A percentile compares a stretch with the other conserved stretches of the same genome.
These are phyloP conservation scores for Rhodinocichla rosea DNA, from an alignment of 2,113 vertebrate genomes.

Conservation along the genomic window DNA sequence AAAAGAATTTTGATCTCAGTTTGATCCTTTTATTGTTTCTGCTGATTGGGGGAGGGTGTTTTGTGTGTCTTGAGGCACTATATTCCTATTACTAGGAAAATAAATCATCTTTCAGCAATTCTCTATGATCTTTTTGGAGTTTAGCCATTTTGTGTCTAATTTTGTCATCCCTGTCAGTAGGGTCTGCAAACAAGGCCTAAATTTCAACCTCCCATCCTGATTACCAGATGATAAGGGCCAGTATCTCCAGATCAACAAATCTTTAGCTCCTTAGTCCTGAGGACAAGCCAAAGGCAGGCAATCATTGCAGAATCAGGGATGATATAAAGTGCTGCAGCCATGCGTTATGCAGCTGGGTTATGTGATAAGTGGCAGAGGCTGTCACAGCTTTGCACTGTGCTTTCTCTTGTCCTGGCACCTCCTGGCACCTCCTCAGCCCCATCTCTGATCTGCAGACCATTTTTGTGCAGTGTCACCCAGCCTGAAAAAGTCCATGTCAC, in stretches of 20 bases:
- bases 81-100: neutral
- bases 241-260: neutral
- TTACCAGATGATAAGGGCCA: neutral
- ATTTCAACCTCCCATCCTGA: neutral
- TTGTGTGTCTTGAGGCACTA: neutral
- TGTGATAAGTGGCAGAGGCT: neutral
- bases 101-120: neutral
- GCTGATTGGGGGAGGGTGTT: no score
- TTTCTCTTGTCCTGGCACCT: neutral
- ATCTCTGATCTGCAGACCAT: neutral
- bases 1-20: neutral
- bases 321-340: neutral
- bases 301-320: neutral
- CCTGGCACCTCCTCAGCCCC: neutral
- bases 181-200: neutral
- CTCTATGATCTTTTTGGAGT: neutral
- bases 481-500: neutral
- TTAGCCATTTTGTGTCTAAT: neutral
- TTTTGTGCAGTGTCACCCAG: neutral
- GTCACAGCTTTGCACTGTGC: neutral
- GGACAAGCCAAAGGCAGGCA: neutral
- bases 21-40: neutral
- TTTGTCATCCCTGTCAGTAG: neutral
- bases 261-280: neutral
- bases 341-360: neutral